These are phyloP conservation scores for Volucella inflata DNA, from an alignment of 2,888 invertebrate species.

Conservation along the genomic window DNA sequence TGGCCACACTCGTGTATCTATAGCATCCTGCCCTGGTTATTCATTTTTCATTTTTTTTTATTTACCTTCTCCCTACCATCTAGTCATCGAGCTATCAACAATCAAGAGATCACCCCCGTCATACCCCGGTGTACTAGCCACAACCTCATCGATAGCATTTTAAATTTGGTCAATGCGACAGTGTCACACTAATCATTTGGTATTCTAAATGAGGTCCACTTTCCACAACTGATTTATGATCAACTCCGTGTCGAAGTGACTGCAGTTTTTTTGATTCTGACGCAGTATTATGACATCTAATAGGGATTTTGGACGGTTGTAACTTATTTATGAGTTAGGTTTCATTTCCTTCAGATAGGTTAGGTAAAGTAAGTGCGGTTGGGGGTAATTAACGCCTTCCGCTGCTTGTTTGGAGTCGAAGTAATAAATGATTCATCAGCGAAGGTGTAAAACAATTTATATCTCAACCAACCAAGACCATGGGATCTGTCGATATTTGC, in stretches of 20 bases:
- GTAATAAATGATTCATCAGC: constrained; percentile 53
- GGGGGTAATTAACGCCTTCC: constrained; percentile 73
- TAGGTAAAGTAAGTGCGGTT: background rate
- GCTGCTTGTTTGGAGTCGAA: constrained; percentile 11
- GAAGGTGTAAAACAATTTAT: constrained; percentile 68
- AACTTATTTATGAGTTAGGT: constrained; percentile 65
- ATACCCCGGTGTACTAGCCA: background rate
- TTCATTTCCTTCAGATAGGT: constrained; percentile 53
- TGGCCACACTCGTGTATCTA: no score
- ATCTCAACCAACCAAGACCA: background rate
- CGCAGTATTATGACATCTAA: constrained; percentile 69
- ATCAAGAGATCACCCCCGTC: constrained; percentile 8
- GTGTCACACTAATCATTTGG: constrained; percentile 60
- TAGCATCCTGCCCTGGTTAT: constrained; percentile 62
- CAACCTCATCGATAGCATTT: constrained; percentile 54
- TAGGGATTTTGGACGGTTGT: constrained; percentile 58
- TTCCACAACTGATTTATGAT: constrained; percentile 65
- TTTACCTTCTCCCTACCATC: background rate
- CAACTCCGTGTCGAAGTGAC: constrained; percentile 28
- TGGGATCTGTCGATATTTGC: constrained; percentile 25
- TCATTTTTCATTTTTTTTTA: constrained; percentile 42
- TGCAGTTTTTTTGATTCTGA: constrained; percentile 21
- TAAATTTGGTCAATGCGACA: constrained; percentile 63
- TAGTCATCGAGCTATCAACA: no score
- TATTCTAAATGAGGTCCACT: constrained; percentile 73